Base-by-base conservation (phyloP, 2,888 invertebrate genomes). In the Cataglyphis livida region DNA sequence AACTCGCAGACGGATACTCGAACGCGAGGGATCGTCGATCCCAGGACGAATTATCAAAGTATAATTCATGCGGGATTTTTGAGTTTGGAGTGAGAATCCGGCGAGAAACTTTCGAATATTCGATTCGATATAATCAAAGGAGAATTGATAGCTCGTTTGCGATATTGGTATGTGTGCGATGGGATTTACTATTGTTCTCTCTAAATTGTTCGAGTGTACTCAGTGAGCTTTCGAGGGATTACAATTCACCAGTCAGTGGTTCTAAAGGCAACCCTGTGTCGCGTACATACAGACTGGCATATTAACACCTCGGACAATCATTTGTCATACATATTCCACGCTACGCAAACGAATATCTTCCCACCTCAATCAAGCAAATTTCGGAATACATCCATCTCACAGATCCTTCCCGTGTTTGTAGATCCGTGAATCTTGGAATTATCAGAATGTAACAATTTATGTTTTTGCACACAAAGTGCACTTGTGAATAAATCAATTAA, bases 161-260 rank as follows among this genome's bases (percentile, higher is more conserved):
- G 32, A 48, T 66, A 76, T 32, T 25, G 44, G 3, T 0, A 51
- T 48, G 48, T 15, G 18, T 12, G 12, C 12, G 18, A 59, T 7
- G 21, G 21, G 32, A 38, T 76, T 68, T 76, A 68, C 68, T 57
- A 66, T 76, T 70, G 44, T 70, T 79, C 32, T 79, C 32, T 59
- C 71, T 25, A 59, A 78, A 78, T 78, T 44, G 78, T 78, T 35
- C 21, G 44, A 38, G 65, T 54, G 25, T 35, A 59, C 35, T 68
- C 25, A 59, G 15, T 10, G 71, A 71, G 78, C 12, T 70, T 79
- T 25, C 70, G 18, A 35, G n/a, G 76, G 59, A 79, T 79, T 79
- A 70, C 70, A 59, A 57, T 1, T n/a, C 18, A 12, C n/a, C 35
- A 28, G 41, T 78, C 44, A 21, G 44, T 61, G 32, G 12, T 59